These are phyloP conservation scores for Neelides folsomi DNA, from an alignment of 2,888 invertebrate species.

Conservation along the genomic window DNA sequence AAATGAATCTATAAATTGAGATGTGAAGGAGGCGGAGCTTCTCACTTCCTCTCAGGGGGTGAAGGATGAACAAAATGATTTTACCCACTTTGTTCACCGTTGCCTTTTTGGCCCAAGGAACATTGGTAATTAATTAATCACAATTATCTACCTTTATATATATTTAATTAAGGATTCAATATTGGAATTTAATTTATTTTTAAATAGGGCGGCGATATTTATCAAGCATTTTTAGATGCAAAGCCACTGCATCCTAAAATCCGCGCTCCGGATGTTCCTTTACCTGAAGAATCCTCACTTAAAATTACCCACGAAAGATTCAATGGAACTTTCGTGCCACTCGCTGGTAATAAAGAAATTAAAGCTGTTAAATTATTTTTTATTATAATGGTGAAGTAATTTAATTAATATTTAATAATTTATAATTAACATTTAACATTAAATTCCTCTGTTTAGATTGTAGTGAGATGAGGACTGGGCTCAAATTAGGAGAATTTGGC, in stretches of 20 bases:
- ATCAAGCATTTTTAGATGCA: constrained; percentile 23
- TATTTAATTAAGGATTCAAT: too few species aligned
- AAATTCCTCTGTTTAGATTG: constrained; percentile 15
- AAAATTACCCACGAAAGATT: constrained; percentile 17
- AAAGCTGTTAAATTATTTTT: background rate
- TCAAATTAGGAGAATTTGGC: constrained; percentile 27
- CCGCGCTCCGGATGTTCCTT: constrained; percentile 17
- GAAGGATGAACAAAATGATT: too few species aligned
- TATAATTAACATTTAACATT: background rate
- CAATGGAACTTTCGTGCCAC: constrained; percentile 12
- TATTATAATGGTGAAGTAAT: background rate
- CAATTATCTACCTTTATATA: too few species aligned
- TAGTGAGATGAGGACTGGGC: constrained; percentile 19
- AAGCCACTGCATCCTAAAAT: constrained; percentile 23
- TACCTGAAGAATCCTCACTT: constrained; percentile 9
- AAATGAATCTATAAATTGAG: too few species aligned
- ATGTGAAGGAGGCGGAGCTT: too few species aligned
- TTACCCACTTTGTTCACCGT: too few species aligned
- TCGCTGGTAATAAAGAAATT: constrained; percentile 11
- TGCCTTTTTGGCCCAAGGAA: too few species aligned
- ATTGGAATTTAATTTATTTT: too few species aligned
- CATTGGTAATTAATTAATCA: too few species aligned
- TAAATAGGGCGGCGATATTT: too few species aligned
- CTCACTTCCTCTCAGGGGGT: too few species aligned
- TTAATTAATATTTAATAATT: background rate